Conservation (phyloP, 2,888 invertebrate genomes). For the Coronaproctus castanopsis region DNA sequence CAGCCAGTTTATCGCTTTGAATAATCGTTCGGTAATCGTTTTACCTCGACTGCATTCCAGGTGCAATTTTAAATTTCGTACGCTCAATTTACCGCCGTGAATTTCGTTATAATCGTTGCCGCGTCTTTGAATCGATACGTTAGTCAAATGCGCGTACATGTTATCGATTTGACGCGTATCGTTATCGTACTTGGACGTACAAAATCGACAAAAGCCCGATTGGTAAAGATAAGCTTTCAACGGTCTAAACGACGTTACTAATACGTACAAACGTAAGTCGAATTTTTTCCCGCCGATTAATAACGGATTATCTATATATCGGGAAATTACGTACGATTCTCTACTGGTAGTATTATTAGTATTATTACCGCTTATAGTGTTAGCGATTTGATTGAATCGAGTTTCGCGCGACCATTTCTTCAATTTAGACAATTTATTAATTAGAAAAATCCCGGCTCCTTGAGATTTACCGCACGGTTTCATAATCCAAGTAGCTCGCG, state of each 20-base stretch:
- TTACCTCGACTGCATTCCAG: slow-evolving; percentile 68
- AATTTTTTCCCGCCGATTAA: slow-evolving; percentile 92
- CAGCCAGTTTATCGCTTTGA: slow-evolving; percentile 70
- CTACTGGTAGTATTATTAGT: slow-evolving; percentile 38
- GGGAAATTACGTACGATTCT: slow-evolving; percentile 89
- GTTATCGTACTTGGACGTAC: slow-evolving; percentile 84
- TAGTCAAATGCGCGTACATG: slow-evolving; percentile 87
- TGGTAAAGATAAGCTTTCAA: slow-evolving; percentile 81
- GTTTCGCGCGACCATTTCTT: slow-evolving; percentile 77
- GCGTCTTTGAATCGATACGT: slow-evolving; percentile 94
- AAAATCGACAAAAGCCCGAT: slow-evolving; percentile 86
- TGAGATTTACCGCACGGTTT: slow-evolving; percentile 91
- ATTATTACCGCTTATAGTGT: slow-evolving; percentile 25
- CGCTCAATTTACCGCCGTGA: slow-evolving; percentile 86
- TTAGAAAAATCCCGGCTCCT: slow-evolving; percentile 84
- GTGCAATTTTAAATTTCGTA: slow-evolving; percentile 72
- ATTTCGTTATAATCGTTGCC: slow-evolving; percentile 84
- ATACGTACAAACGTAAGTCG: slow-evolving; percentile 73
- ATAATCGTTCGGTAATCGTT: slow-evolving; percentile 67
- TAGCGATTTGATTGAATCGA: slow-evolving; percentile 62
- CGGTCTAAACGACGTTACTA: slow-evolving; percentile 83
- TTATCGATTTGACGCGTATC: slow-evolving; percentile 71
- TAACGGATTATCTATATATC: slow-evolving; percentile 83
- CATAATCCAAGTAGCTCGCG: slow-evolving; percentile 93
- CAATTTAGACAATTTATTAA: slow-evolving; percentile 82